phyloP scores from a whole-genome alignment of 1,140 invertebrate genomes.

The Drosophila navojoa region DNA sequence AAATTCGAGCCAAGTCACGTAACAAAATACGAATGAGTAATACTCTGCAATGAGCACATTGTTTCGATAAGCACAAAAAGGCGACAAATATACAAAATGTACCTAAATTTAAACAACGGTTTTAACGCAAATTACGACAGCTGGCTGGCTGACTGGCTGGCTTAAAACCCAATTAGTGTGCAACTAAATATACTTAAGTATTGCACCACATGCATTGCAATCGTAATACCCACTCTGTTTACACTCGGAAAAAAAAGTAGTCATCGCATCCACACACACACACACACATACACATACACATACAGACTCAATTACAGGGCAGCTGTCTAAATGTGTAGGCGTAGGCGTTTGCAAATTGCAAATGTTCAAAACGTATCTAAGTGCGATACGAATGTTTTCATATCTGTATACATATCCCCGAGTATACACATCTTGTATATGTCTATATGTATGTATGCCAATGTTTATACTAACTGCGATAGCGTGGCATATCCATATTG shows the following conservation, averaged over 20 bases:
- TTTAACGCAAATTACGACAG: no score
- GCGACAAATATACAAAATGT: background rate
- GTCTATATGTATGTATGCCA: background rate
- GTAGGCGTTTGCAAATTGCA: slow-evolving; percentile 12
- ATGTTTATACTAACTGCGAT: slow-evolving; percentile 70
- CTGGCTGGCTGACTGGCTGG: background rate
- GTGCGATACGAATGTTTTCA: slow-evolving; percentile 6
- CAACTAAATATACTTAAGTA: background rate
- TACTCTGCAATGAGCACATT: no score
- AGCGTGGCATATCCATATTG: slow-evolving; percentile 70
- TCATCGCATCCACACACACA: no score
- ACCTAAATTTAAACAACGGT: background rate
- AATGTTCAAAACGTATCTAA: slow-evolving; percentile 25
- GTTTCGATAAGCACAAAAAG: background rate
- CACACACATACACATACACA: background rate
- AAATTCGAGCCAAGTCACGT: no score
- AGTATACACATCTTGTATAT: background rate
- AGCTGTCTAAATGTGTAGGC: background rate
- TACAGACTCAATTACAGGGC: slow-evolving; percentile 5
- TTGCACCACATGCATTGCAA: background rate
- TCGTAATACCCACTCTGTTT: background rate
- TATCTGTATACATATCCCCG: slow-evolving; percentile 7
- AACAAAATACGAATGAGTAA: no score
- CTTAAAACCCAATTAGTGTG: background rate
- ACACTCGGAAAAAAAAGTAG: background rate